Evolutionary conservation across 1,140 invertebrate species (phyloP), one percentile per base, ranked within the genome.

Genomic region (Eurytemora carolleeae): DNA sequence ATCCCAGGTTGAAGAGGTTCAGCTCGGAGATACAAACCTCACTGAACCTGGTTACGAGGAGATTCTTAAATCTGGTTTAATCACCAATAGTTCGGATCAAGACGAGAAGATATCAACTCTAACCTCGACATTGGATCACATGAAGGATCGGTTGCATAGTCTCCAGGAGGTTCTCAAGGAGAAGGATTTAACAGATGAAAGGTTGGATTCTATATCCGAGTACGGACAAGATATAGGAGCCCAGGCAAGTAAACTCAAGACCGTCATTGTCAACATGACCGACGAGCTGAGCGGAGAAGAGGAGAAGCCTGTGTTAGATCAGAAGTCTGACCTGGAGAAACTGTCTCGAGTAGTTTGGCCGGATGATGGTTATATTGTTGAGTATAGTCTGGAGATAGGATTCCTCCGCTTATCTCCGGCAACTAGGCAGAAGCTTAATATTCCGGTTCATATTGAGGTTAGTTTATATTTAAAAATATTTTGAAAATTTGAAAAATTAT

Each of bases 321-420:
- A 44, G 7, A 44, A n/a, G 31, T 44, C 31, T 7, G 31, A 44
- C n/a, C 31, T 44, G 31, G 31, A 44, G n/a, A 44, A 44, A n/a
- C 31, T 44, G 31, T 44, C 31, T 12, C 31, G 31, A 75, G 64
- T 67, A 81, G 84, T 80, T 59, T 84, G 82, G 82, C 74, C 79
- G 70, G 86, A 91, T 67, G 90, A 95, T 67, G 86, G 91, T 69
- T 97, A 96, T 70, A 95, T 98, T 31, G 84, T 98, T 2, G 95
- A 98, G 72, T 98, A 97, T 77, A 89, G 93, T 1, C 74, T 97
- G 63, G 91, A 98, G 72, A 96, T 98, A 74, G 94, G 95, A 1
- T 91, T 96, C 70, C 74, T 99, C 31, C 78, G 94, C 2, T 73
- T 99, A 17, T 88, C 87, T 15, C 83, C 88, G 0, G 79, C 79